A percentile compares a stretch with the other conserved stretches of the same genome.
Conservation (phyloP, 2,113 vertebrate species). For the Protomyctophum bolini region DNA sequence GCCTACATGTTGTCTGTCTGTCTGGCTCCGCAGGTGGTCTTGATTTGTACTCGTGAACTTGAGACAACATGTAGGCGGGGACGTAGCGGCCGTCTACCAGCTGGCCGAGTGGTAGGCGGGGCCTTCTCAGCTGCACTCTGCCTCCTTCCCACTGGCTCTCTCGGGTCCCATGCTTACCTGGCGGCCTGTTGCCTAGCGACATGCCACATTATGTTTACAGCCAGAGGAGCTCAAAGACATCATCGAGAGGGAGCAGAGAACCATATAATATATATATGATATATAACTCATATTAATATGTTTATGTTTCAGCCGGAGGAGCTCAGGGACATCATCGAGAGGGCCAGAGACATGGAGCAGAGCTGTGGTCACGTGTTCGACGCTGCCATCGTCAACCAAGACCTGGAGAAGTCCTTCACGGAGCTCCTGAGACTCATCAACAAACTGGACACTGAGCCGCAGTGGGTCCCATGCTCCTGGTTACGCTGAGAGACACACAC, state of each 20-base stretch:
- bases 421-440: conserved; percentile 96
- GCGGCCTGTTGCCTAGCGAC: too few species aligned
- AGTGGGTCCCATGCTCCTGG: conserved; percentile 98
- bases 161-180: too few species aligned
- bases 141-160: too few species aligned
- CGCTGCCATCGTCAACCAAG: conserved; percentile 92
- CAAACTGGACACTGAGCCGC: conserved; percentile 97
- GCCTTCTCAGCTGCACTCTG: too few species aligned
- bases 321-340: conserved; percentile 96
- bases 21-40: too few species aligned
- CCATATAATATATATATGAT: too few species aligned
- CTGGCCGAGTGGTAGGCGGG: too few species aligned
- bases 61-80: too few species aligned
- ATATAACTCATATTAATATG: too few species aligned
- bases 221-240: conserved; percentile 97
- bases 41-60: too few species aligned
- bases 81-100: too few species aligned
- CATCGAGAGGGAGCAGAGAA: conserved; percentile 97
- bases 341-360: conserved; percentile 98
- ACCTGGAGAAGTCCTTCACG: conserved; percentile 92
- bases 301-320: conserved; percentile 87
- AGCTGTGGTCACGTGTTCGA: conserved; percentile 97
- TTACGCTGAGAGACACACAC: conserved; percentile 76
- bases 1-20: too few species aligned
- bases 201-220: conserved; percentile 75